A percentile compares a stretch with the other conserved stretches of the same genome.
phyloP scores from a whole-genome alignment of 2,113 vertebrate genomes.

The Ursus arctos region DNA sequence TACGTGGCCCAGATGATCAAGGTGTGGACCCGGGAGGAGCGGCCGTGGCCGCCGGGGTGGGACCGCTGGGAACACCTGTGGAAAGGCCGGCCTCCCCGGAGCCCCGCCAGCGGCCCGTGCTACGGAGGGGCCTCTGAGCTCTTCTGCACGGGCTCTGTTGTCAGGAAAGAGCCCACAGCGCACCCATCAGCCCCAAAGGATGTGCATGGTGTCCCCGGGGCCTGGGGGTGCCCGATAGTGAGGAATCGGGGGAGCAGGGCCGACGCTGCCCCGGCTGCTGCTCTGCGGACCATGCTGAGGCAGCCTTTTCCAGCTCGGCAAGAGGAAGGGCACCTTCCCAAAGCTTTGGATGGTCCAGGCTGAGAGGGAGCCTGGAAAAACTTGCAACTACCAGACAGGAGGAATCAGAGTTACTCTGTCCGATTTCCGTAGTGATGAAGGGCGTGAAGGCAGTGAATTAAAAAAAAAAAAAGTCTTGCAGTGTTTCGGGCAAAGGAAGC shows the following conservation, averaged over 20 bases:
- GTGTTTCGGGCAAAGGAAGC: constrained; percentile 91
- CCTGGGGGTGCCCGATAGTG: accelerated
- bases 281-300: neutral
- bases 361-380: neutral
- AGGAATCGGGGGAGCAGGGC: neutral
- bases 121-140: accelerated
- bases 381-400: neutral
- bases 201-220: accelerated
- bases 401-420: neutral
- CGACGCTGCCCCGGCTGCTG: neutral
- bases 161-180: neutral
- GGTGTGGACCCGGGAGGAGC: constrained; percentile 82
- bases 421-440: neutral
- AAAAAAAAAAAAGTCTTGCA: constrained; percentile 89
- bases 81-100: neutral
- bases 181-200: neutral
- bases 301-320: neutral
- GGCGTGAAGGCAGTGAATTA: neutral
- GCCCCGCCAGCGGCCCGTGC: neutral
- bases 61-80: neutral
- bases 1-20: constrained; percentile 99
- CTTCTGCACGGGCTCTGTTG: neutral
- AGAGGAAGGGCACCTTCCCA: neutral
- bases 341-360: neutral
- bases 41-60: neutral